Evolutionary conservation across 2,888 invertebrate species (phyloP).

Genomic region (Stenodema calcarata): DNA sequence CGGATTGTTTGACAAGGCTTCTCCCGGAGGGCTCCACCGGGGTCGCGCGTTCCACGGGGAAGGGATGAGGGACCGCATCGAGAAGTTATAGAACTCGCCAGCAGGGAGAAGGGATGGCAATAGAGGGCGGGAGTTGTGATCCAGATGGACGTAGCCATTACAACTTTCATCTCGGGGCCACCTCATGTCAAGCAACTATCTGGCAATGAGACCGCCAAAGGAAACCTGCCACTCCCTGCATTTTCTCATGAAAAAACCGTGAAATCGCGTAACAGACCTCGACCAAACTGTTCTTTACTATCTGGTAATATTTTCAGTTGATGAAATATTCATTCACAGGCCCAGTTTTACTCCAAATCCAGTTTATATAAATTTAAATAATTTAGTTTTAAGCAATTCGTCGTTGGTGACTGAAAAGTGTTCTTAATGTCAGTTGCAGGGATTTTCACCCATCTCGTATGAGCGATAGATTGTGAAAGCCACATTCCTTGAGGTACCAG

Average conservation of each 20-base stretch:
- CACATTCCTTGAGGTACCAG: too few relatives aligned
- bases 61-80: neutral
- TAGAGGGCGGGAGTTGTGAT: neutral
- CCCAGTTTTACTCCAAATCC: too few relatives aligned
- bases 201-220: constrained; percentile 11
- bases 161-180: neutral
- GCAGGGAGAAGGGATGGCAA: neutral
- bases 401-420: too few relatives aligned
- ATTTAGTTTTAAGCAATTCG: too few relatives aligned
- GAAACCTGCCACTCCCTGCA: neutral
- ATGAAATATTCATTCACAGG: too few relatives aligned
- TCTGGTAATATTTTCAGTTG: too few relatives aligned
- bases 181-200: neutral
- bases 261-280: neutral
- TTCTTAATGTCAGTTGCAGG: too few relatives aligned
- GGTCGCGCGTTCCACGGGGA: neutral
- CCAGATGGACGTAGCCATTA: neutral
- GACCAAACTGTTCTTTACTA: too few relatives aligned
- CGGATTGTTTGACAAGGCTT: neutral
- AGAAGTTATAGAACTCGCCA: neutral
- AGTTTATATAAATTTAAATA: too few relatives aligned
- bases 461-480: too few relatives aligned
- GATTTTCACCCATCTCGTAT: too few relatives aligned
- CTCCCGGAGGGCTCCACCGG: neutral
- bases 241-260: neutral